phyloP scores from a whole-genome alignment of 2,888 invertebrate genomes.

The Acanthosepion lycidas region DNA sequence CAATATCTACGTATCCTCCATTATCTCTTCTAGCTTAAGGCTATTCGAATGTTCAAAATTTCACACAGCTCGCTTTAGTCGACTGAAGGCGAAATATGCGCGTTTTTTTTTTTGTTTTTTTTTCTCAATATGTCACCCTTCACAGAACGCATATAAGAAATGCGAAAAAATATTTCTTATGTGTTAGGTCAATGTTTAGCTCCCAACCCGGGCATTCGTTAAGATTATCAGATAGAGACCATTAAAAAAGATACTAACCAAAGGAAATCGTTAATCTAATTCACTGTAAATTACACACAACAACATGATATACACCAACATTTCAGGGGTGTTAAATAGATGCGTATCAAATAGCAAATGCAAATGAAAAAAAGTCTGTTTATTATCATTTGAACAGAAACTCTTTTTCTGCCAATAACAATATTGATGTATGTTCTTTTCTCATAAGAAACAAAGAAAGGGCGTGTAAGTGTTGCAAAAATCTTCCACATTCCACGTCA shows the following conservation, averaged over 20 bases:
- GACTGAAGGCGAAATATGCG: background rate
- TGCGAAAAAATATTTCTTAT: background rate
- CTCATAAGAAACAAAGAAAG: background rate
- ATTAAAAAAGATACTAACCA: background rate
- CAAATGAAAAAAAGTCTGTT: background rate
- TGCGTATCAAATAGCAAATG: background rate
- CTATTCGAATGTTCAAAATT: conserved; percentile 33
- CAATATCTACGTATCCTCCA: background rate
- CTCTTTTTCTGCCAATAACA: background rate
- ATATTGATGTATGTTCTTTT: background rate
- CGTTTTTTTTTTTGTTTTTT: background rate
- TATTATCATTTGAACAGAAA: background rate
- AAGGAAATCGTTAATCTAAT: background rate
- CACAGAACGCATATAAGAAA: background rate
- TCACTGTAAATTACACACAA: background rate
- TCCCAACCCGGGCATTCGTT: background rate
- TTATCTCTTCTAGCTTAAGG: background rate
- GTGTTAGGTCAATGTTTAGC: conserved; percentile 6
- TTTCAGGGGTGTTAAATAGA: background rate
- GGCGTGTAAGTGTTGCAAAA: too few relatives aligned
- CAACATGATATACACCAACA: background rate
- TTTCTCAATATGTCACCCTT: background rate
- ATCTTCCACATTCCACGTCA: too few relatives aligned
- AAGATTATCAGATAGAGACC: conserved; percentile 9
- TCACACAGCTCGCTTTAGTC: background rate